Evolutionary conservation across 1,140 invertebrate species (phyloP).

Genomic region (Mya arenaria): DNA sequence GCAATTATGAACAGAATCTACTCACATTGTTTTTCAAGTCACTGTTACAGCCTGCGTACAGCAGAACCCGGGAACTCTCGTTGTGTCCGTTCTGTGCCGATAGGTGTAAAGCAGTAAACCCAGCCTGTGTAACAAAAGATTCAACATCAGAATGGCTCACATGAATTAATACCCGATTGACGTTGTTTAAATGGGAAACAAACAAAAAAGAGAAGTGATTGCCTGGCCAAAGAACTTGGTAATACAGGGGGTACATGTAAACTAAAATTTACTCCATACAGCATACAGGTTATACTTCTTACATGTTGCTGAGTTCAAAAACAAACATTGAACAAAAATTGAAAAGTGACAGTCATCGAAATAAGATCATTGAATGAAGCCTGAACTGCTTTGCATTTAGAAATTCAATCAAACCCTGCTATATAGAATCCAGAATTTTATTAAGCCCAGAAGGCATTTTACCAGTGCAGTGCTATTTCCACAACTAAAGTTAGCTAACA

Average conservation of each 20-base stretch:
- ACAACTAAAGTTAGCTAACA: no score
- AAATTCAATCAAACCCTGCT: no score
- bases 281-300: background rate
- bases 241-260: background rate
- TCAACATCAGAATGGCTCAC: no score
- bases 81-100: slow-evolving; percentile 97
- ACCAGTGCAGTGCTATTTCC: no score
- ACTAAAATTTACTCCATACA: background rate
- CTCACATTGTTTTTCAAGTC: slow-evolving; percentile 95
- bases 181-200: background rate
- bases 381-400: no score
- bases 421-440: no score
- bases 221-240: background rate
- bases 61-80: slow-evolving; percentile 93
- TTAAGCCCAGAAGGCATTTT: no score
- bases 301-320: background rate
- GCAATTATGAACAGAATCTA: background rate
- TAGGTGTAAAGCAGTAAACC: slow-evolving; percentile 94
- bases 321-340: no score
- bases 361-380: no score
- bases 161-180: slow-evolving; percentile 40
- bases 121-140: no score
- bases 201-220: no score
- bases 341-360: no score
- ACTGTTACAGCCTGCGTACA: slow-evolving; percentile 92